Evolutionary conservation across 2,888 invertebrate genomes (phyloP).

Genomic region (Synergus itoensis): DNA sequence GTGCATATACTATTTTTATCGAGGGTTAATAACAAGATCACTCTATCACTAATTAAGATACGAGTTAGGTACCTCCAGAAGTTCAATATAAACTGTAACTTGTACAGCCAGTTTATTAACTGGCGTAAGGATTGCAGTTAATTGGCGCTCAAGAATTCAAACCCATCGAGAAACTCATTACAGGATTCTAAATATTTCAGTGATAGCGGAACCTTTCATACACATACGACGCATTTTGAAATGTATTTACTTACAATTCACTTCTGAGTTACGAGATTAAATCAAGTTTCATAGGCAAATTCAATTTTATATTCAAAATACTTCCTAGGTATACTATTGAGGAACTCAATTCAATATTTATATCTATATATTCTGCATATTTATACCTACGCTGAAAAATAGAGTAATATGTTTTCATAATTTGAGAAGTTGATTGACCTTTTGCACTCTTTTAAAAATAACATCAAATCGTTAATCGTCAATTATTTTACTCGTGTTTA

Average conservation of each 20-base stretch:
- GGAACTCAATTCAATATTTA: neutral
- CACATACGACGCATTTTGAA: neutral
- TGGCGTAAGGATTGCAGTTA: neutral
- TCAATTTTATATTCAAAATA: neutral
- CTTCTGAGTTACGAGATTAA: neutral
- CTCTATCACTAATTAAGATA: neutral
- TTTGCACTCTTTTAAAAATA: no score
- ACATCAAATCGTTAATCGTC: neutral
- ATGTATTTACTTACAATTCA: neutral
- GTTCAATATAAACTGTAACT: neutral
- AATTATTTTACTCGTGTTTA: neutral
- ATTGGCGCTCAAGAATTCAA: neutral
- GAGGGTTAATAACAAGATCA: neutral
- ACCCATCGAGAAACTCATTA: neutral
- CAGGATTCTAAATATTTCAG: neutral
- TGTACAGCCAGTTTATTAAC: neutral
- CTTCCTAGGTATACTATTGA: neutral
- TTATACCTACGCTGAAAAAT: no score
- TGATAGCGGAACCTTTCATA: neutral
- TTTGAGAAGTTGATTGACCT: no score
- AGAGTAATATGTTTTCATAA: no score
- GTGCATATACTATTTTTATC: neutral
- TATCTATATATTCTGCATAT: neutral
- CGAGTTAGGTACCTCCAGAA: neutral
- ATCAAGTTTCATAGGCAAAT: neutral